These are phyloP conservation scores for Lytechinus pictus DNA, from an alignment of 35 echinoderm and acorn worm species.

Conservation along the genomic window DNA sequence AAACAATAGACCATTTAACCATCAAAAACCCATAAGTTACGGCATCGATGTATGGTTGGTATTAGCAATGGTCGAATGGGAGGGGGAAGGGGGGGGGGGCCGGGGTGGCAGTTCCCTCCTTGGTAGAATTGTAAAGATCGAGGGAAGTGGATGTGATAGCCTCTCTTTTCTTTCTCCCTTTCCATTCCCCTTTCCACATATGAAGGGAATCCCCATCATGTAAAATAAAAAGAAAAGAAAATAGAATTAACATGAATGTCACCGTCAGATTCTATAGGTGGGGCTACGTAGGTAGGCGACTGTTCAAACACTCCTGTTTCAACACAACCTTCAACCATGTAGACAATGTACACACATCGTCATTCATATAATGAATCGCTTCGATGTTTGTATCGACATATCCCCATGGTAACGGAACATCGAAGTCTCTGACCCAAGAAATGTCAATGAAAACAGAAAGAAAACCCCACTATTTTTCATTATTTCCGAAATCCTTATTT, in stretches of 20 bases:
- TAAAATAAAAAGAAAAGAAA: too few species aligned
- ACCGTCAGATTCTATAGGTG: neutral
- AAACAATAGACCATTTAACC: too few species aligned
- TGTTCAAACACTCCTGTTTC: neutral
- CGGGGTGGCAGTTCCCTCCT: too few species aligned
- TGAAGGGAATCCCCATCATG: too few species aligned
- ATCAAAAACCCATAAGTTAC: too few species aligned
- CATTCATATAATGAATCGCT: neutral
- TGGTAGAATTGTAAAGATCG: too few species aligned
- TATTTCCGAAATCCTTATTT: neutral
- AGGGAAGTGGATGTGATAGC: too few species aligned
- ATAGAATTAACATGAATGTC: neutral
- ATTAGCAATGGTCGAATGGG: too few species aligned
- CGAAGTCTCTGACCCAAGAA: neutral
- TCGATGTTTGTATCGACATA: neutral
- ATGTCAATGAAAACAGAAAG: neutral
- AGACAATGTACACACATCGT: neutral
- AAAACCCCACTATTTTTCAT: neutral
- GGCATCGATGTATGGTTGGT: too few species aligned
- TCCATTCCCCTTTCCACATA: too few species aligned
- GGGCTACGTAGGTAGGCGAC: neutral
- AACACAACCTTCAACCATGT: neutral
- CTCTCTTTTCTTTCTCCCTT: too few species aligned
- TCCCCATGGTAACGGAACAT: neutral
- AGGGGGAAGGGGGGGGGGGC: too few species aligned